Evolutionary conservation across 2,888 invertebrate genomes (phyloP), one percentile per base, ranked within the genome.

Genomic region (Limnephilus rhombicus): DNA sequence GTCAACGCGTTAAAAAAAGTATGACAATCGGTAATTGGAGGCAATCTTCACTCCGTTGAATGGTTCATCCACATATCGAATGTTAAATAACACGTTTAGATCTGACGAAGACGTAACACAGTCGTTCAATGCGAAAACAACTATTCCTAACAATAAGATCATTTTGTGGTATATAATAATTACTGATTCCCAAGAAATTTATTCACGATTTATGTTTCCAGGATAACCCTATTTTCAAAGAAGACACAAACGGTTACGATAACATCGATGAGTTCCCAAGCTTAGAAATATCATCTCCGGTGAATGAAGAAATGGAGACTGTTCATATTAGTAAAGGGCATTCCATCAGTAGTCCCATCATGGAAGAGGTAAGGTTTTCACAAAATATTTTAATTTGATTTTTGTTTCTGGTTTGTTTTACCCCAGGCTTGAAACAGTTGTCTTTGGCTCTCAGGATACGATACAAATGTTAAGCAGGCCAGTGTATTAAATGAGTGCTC

Each of bases 361-460:
- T 97, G 96, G 97, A 97, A 94, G 96, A 96, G 95, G 97, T 97
- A 95, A 94, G 31, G 80, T 9, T 37, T 18, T 89, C 41, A 68
- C 68, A 53, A 13, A 53, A 15, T 68, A 9, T 53, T n/a, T 68
- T 68, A 9, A 68, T n/a, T 18, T 68, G 24, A 24, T 68, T 68
- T 68, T 68, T 7, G 18, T 24, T 68, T 24, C 68, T 68, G 5
- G 68, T 68, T 18, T 68, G 24, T 68, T 68, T 68, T 7, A 18
- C 9, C 24, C 7, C 68, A 9, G 24, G 9, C 7, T 24, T 68
- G 68, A n/a, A 2, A 24, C 5, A 24, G 68, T 68, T 68, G 68
- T 68, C 68, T 3, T 24, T 68, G 18, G 24, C 24, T 68, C 4
- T 53, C 68, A 24, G 18, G 4, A 41, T 41, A 41, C 41, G 68